Evolutionary conservation across 2,113 vertebrate genomes (phyloP), one percentile per base, ranked within the genome.

Genomic region (Sylvilagus bachmani): DNA sequence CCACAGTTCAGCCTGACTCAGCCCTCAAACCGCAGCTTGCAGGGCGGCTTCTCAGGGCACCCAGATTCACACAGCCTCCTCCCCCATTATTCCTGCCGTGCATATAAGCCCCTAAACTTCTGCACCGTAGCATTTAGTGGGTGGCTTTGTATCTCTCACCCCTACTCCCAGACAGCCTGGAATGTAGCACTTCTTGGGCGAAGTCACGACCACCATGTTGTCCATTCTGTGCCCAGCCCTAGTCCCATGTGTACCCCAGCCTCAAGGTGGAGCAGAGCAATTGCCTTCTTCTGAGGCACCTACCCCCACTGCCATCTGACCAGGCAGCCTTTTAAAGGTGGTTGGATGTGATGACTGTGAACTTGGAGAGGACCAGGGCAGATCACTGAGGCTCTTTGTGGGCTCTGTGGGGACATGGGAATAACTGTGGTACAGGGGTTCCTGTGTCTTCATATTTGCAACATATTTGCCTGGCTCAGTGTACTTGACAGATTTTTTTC

Each of bases 71-170:
- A 29, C 2, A 29, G 25, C 27, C 6, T 58, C 38, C 13, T 1
- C 29, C 31, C 6, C 31, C 6, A 5, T 3, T 25, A 27, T 25
- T 17, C 13, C 53, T 16, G 6, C 24, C 6, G 0, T 11, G 3
- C 12, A 11, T 14, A 5, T 3, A 6, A 61, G 29, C 19, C 5
- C 53, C 62, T 5, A 31, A 8, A 11, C 33, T 79, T 6, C 24
- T 49, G 61, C 27, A 12, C n/a, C 31, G 5, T 3, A 29, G 33
- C 44, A 22, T 80, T 64, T 25, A 4, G 49, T 11, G 13, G 27
- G 10, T 10, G 21, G 17, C 0, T 0, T 0, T 4, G 13, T 14
- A 3, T 58, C 21, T 5, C 12, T 55, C 12, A 10, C 33, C 29
- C 5, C 6, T 1, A 3, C 16, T 8, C 33, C 33, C 33, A 12